phyloP scores from a whole-genome alignment of 2,113 vertebrate genomes.

The Lynx canadensis region DNA sequence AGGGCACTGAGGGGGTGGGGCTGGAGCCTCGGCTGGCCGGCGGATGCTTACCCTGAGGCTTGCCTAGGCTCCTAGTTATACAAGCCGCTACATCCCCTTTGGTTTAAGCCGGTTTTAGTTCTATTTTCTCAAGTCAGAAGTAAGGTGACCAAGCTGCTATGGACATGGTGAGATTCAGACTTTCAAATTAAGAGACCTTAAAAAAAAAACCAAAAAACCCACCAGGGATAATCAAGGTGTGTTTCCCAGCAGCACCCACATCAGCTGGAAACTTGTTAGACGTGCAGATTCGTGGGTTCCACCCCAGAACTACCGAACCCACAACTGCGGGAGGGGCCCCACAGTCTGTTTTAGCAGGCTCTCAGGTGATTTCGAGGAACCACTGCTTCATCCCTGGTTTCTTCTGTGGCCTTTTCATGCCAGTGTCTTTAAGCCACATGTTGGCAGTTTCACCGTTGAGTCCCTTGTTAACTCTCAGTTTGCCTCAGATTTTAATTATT shows the following conservation, averaged over 20 bases:
- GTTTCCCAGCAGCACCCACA: neutral
- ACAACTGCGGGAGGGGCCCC: neutral
- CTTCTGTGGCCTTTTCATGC: neutral
- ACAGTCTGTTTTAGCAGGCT: neutral
- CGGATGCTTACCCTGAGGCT: too few species aligned
- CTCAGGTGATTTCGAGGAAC: neutral
- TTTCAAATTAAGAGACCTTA: neutral
- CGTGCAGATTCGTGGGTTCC: neutral
- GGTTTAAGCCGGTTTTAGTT: neutral
- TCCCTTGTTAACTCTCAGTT: neutral
- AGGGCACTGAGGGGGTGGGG: neutral
- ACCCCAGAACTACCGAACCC: neutral
- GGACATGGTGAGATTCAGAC: neutral
- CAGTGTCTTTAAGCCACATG: neutral
- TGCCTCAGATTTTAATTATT: neutral
- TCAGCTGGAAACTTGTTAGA: neutral
- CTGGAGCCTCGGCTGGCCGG: neutral
- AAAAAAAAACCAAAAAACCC: neutral
- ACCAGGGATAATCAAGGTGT: neutral
- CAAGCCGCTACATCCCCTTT: neutral
- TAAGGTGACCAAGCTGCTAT: neutral
- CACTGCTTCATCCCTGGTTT: neutral
- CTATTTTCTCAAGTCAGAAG: neutral
- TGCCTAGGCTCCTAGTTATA: neutral
- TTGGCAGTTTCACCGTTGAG: neutral